Base-by-base conservation (phyloP, 1,140 invertebrate genomes). In the Drosophila repletoides region DNA sequence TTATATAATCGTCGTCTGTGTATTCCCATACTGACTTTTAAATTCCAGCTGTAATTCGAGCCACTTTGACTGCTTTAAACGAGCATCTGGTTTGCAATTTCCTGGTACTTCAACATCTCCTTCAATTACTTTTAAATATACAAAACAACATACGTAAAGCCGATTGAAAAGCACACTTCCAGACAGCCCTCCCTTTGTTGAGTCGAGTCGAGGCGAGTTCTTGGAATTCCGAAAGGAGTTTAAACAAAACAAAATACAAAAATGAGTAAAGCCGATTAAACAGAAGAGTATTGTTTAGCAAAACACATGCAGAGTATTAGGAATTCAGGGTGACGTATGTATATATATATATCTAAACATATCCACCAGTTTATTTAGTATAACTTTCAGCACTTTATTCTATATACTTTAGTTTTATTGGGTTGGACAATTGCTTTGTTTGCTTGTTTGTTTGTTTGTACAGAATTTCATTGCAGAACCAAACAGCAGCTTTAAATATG, bases 321-420 rank as follows among this genome's bases (percentile, higher is more conserved):
- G 0, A 38, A 17, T 15, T 9, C 15, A 4, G 36, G 7, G 14
- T 0, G 15, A 17, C 12, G 4, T 3, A 14, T 17, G 3, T 15
- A 2, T 21, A 19, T n/a, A 17, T 19, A 17, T 17, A 15, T 36
- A 38, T 38, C 15, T 38, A 36, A 36, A 9, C 24, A 12, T 6
- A 19, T 17, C 17, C 36, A 12, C 12, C 21, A 17, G n/a, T 21
- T 40, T 26, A 24, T 31, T 21, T 5, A 19, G 10, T 40, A 26
- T 6, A 38, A 34, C 21, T 29, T 14, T 12, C 34, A 31, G 15
- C 38, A 15, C 10, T 60, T 53, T 34, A 53, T 52, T 53, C 38
- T 48, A 58, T 58, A 48, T 12, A 40, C 19, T 58, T 49, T 43
- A 33, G 15, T 6, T 58, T 48, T 48, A 31, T 58, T 58, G 56